Conservation (phyloP, 2,888 invertebrate species). For the Tholera decimalis region DNA sequence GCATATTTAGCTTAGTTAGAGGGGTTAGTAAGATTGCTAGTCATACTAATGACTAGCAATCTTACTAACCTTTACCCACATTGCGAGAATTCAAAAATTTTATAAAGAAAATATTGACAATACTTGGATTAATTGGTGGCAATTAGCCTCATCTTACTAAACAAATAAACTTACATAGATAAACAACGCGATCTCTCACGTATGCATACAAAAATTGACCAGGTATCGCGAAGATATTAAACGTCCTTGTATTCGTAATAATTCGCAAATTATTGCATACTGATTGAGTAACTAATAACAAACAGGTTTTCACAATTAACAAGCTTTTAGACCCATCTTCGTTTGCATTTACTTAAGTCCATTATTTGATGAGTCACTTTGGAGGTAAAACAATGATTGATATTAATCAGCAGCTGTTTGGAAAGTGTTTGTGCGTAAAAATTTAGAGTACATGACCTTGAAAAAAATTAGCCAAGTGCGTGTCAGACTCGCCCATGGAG, state of each 20-base stretch:
- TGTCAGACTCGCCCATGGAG: too few relatives aligned
- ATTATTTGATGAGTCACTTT: constrained; percentile 38
- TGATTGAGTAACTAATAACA: constrained; percentile 30
- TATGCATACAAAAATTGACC: not conserved
- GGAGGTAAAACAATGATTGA: not conserved
- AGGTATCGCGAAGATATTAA: constrained; percentile 3
- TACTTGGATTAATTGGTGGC: too few relatives aligned
- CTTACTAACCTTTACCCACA: too few relatives aligned
- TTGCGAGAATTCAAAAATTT: too few relatives aligned
- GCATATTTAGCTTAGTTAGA: too few relatives aligned
- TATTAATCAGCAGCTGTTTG: not conserved
- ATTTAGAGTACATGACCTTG: not conserved
- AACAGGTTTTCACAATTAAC: constrained; percentile 39
- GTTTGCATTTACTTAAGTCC: constrained; percentile 35
- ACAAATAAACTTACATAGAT: not conserved
- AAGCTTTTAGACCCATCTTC: constrained; percentile 24
- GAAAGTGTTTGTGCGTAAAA: not conserved
- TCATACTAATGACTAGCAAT: too few relatives aligned
- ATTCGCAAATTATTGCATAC: constrained; percentile 9
- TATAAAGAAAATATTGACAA: too few relatives aligned
- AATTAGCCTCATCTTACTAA: too few relatives aligned
- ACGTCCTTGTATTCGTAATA: constrained; percentile 30
- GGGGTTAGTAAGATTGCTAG: too few relatives aligned
- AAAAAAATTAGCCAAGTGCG: too few relatives aligned
- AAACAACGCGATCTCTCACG: constrained; percentile 7